Base-by-base conservation (phyloP, 1,140 invertebrate species). In the Elysia chlorotica region DNA sequence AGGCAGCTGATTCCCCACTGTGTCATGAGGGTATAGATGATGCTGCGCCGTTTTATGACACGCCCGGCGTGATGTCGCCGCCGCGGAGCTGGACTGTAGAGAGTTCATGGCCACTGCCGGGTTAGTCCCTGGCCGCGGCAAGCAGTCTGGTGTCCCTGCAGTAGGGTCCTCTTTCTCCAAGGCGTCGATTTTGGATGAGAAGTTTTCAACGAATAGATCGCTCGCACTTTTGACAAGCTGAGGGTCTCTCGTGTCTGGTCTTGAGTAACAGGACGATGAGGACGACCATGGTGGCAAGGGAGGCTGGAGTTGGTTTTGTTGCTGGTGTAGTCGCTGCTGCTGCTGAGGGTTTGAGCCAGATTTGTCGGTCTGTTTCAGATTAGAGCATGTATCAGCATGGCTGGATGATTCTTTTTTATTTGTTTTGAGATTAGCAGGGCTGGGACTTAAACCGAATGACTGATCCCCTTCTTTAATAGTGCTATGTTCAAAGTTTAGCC, bases 171-270 rank as follows among this genome's bases (percentile, higher is more conserved):
- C 17, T 25, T 59, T 59, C 28, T 59, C 56, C 6, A 59, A 59
- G 56, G 56, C 56, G 56, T 10, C 10, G 6, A 59, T 59, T 59
- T 25, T 19, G 56, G 19, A 23, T 10, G 56, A 59, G 28, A 59
- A 59, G 28, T 59, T 59, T 25, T 59, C 56, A 10, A 59, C 56
- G 56, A 59, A 59, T 6, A 59, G 56, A 28, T 59, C 56, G 25
- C 56, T 59, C 19, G 56, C 56, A 6, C 14, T 17, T 59, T 59
- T 59, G 10, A 59, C 56, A 6, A 59, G 10, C 28, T 59, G 10
- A 10, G 56, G 56, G 28, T 59, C 56, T 48, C n/a, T 48, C 10
- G 41, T 10, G 10, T 10, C 10, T 48, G 10, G 41, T 10, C 41
- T 48, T n/a, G 41, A n/a, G n/a, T 48, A n/a, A 10, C 41, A n/a